These are phyloP conservation scores for Nebria brevicollis DNA, from an alignment of 2,888 invertebrate genomes.

Conservation along the genomic window DNA sequence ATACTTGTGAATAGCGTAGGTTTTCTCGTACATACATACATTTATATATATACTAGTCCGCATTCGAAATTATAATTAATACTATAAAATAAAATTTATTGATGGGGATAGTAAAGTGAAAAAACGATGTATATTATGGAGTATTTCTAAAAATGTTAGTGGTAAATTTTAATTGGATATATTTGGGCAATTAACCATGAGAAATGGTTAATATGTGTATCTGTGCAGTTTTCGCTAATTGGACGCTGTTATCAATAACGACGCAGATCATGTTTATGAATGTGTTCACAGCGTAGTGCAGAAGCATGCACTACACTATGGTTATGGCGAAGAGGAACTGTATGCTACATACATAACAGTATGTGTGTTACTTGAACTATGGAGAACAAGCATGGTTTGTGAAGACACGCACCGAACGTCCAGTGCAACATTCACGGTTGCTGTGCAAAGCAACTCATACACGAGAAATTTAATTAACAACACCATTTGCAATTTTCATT, in stretches of 20 bases:
- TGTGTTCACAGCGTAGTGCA: not conserved
- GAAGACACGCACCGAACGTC: constrained; percentile 14
- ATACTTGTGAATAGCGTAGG: constrained; percentile 14
- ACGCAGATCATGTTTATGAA: constrained; percentile 19
- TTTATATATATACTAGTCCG: too few species aligned
- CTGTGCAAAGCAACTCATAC: not conserved
- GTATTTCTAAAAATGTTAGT: too few species aligned
- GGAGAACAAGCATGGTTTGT: constrained; percentile 1
- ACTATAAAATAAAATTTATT: too few species aligned
- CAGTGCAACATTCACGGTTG: not conserved
- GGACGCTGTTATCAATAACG: constrained; percentile 22
- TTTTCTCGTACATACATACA: not conserved
- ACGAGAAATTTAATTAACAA: not conserved
- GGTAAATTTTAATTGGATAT: too few species aligned
- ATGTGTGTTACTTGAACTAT: constrained; percentile 7
- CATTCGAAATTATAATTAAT: too few species aligned
- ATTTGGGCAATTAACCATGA: too few species aligned
- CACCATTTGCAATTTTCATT: not conserved
- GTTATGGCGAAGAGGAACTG: not conserved
- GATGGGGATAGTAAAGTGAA: too few species aligned
- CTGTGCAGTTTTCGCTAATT: constrained; percentile 1
- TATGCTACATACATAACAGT: not conserved
- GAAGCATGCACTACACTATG: too few species aligned
- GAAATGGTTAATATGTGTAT: too few species aligned
- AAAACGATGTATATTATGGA: too few species aligned